phyloP scores from a whole-genome alignment of 2,888 invertebrate genomes.

The Darwinula stevensoni region DNA sequence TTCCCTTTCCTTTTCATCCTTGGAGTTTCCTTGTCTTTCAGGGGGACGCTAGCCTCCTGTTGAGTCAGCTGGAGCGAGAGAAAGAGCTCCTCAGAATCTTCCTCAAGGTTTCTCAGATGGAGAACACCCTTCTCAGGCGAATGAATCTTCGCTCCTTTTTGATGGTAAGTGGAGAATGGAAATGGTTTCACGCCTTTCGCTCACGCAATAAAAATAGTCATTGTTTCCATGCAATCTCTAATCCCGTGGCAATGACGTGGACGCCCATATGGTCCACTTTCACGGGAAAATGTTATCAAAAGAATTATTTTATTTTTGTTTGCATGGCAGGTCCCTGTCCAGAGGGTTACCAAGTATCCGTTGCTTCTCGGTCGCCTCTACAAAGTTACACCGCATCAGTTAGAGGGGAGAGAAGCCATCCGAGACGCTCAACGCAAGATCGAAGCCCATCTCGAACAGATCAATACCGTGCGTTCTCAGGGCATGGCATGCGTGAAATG shows the following conservation, averaged over 20 bases:
- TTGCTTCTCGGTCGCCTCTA: slow-evolving; percentile 58
- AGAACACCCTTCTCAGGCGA: slow-evolving; percentile 61
- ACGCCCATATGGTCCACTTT: too few relatives aligned
- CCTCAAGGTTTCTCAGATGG: slow-evolving; percentile 83
- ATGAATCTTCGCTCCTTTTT: slow-evolving; percentile 95
- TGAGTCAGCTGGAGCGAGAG: slow-evolving; percentile 75
- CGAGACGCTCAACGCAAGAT: slow-evolving; percentile 70
- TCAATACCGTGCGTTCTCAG: slow-evolving; percentile 52
- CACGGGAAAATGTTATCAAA: too few relatives aligned
- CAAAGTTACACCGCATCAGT: slow-evolving; percentile 56
- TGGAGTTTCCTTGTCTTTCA: too few relatives aligned
- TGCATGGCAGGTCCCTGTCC: slow-evolving; percentile 49
- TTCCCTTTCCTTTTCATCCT: too few relatives aligned
- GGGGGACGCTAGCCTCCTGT: slow-evolving; percentile 53
- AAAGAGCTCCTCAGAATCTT: slow-evolving; percentile 79
- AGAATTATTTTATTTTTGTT: too few relatives aligned
- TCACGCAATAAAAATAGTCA: too few relatives aligned
- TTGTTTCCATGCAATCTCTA: too few relatives aligned
- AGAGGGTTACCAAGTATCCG: slow-evolving; percentile 87
- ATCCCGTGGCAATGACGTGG: too few relatives aligned
- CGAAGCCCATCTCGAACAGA: slow-evolving; percentile 69
- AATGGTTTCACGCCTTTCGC: too few relatives aligned
- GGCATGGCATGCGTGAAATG: too few relatives aligned
- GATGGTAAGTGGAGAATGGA: slow-evolving; percentile 32
- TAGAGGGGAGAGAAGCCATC: slow-evolving; percentile 45